phyloP scores from a whole-genome alignment of 2,888 invertebrate species.

The Hydrotaea cyrtoneurina region DNA sequence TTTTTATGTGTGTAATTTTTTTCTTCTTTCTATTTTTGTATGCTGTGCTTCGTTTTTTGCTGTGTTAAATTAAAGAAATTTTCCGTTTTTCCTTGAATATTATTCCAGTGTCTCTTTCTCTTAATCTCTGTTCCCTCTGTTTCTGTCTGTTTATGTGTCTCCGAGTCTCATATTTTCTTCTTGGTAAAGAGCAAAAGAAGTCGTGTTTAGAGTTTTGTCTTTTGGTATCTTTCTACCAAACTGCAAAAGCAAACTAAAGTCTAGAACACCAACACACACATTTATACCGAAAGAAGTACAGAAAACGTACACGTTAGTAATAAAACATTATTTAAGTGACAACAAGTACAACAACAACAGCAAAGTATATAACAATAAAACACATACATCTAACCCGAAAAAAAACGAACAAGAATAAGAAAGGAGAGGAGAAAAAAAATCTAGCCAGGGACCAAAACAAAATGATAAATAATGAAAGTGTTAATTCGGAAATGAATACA shows the following conservation, averaged over 20 bases:
- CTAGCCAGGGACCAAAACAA: constrained; percentile 47
- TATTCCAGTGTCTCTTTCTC: constrained; percentile 20
- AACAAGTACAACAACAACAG: neutral
- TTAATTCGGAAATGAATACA: constrained; percentile 64
- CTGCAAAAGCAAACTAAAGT: neutral
- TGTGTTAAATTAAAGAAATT: constrained; percentile 3
- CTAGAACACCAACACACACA: too few species aligned
- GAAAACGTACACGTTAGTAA: neutral
- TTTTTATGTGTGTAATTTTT: neutral
- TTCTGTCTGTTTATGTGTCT: neutral
- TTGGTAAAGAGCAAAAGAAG: constrained; percentile 41
- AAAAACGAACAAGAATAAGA: neutral
- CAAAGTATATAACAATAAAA: constrained; percentile 14
- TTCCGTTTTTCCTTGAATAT: neutral
- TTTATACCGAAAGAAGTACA: too few species aligned
- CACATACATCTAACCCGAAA: neutral
- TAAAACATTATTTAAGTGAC: constrained; percentile 18
- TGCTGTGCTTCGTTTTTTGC: constrained; percentile 2
- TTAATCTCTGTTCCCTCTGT: neutral
- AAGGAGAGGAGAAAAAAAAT: neutral
- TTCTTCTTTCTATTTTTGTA: neutral
- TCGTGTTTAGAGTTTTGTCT: constrained; percentile 13
- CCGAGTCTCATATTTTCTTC: neutral
- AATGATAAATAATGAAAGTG: constrained; percentile 67
- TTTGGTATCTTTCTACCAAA: neutral